Evolutionary conservation across 2,797 vertebrate genomes (phyloP).

Genomic region (Phoxinus dragarum): DNA sequence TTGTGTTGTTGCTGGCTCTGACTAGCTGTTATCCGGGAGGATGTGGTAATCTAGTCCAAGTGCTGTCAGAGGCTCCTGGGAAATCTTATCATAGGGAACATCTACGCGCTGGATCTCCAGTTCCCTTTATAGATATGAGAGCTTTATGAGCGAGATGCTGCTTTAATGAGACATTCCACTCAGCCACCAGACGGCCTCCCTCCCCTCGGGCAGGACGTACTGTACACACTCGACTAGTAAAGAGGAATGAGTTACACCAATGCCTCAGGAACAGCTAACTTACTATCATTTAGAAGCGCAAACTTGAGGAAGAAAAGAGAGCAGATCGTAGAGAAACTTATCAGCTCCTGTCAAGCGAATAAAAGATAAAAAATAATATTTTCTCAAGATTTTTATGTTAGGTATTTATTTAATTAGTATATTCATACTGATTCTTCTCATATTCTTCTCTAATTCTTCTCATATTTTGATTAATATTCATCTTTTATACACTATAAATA

Average conservation of each 20-base stretch:
- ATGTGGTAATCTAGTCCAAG: background rate
- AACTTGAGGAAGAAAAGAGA: background rate
- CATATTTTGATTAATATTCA: background rate
- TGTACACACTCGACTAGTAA: background rate
- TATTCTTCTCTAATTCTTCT: background rate
- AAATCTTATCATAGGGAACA: slow-evolving; percentile 32
- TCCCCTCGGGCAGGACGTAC: background rate
- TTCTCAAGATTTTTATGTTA: background rate
- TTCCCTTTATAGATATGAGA: slow-evolving; percentile 13
- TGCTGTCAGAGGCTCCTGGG: background rate
- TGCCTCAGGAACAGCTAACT: background rate
- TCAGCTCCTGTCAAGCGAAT: background rate
- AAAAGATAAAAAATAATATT: background rate
- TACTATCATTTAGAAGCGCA: background rate
- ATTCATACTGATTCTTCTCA: background rate
- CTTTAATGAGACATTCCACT: slow-evolving; percentile 45
- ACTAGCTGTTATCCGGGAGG: background rate
- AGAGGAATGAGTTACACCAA: background rate
- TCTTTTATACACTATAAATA: background rate
- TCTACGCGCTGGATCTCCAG: background rate
- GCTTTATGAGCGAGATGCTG: slow-evolving; percentile 15
- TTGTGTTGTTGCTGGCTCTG: background rate
- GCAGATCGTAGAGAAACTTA: background rate
- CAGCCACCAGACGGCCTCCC: background rate
- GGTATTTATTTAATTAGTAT: background rate